phyloP scores from a whole-genome alignment of 2,888 invertebrate genomes.

The Rhimphoctona megacephalus region DNA sequence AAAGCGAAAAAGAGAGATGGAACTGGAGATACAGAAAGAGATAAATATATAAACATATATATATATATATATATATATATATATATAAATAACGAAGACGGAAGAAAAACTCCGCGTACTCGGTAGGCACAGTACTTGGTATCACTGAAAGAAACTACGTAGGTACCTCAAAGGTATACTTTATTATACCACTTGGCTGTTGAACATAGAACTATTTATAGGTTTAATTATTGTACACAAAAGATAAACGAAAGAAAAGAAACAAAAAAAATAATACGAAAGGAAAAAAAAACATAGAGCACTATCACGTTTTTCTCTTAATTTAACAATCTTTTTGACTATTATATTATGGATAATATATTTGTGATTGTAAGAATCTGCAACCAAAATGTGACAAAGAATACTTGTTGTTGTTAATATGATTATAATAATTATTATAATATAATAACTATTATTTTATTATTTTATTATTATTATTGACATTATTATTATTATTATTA shows the following conservation, averaged over 20 bases:
- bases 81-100: slow-evolving; percentile 30
- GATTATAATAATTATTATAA: slow-evolving; percentile 82
- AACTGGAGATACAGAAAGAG: slow-evolving; percentile 22
- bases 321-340: slow-evolving; percentile 83
- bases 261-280: slow-evolving; percentile 39
- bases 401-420: slow-evolving; percentile 85
- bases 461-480: slow-evolving; percentile 71
- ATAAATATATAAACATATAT: slow-evolving; percentile 55
- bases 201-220: slow-evolving; percentile 84
- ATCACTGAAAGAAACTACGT: slow-evolving; percentile 83
- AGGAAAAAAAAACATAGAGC: slow-evolving; percentile 79
- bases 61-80: slow-evolving; percentile 41
- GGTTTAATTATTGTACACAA: slow-evolving; percentile 84
- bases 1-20: slow-evolving; percentile 33
- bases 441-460: slow-evolving; percentile 71
- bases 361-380: slow-evolving; percentile 85
- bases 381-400: slow-evolving; percentile 85
- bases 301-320: slow-evolving; percentile 82
- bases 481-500: slow-evolving; percentile 75
- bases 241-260: slow-evolving; percentile 72
- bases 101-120: slow-evolving; percentile 73
- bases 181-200: slow-evolving; percentile 85
- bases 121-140: slow-evolving; percentile 82
- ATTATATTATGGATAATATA: slow-evolving; percentile 84
- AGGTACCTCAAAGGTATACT: slow-evolving; percentile 85